Evolutionary conservation across 2,888 invertebrate genomes (phyloP), one percentile per base, ranked within the genome.

Genomic region (Leucoma salicis): DNA sequence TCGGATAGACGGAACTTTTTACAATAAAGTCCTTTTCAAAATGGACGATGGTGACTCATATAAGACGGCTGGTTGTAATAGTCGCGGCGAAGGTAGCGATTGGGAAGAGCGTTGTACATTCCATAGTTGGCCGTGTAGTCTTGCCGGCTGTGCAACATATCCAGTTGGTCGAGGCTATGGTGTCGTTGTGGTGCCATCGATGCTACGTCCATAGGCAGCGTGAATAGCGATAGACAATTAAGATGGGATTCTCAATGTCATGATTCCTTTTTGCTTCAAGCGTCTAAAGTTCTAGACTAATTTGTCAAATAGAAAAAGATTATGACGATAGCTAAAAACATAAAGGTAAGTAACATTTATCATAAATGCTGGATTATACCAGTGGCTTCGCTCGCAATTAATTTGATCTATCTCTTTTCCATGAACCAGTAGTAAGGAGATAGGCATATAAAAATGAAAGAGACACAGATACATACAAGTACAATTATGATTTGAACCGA

Each of bases 21-120:
- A 66, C 89, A 89, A 59, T 81, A 87, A 43, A 86, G 72, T 72
- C 87, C 88, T 86, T 86, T 89, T 89, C 89, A 89, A 82, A 89
- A 89, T 63, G 87, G 89, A 66, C 89, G 83, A 63, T 88, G 87
- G 60, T 89, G 85, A 39, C 68, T 64, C 78, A 80, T 79, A 47
- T 83, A 85, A 14, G 78, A 68, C 34, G 85, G 69, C 70, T 82
- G 85, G 57, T 78, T 74, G 70, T 76, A 81, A 55, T 77, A 63
- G 69, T 88, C 87, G 52, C 86, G 86, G 5, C 85, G 73, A 15
- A 73, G 68, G 70, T 72, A 73, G 7, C 86, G 74, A 58, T 67
- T 69, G 47, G 70, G 53, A 2, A 74, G 52, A 35, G 63, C 60
- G 10, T 63, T 63, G 73, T 78, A 81, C 66, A 72, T 68, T 34